Base-by-base conservation (phyloP, 1,140 invertebrate species). In the Halesus radiatus region DNA sequence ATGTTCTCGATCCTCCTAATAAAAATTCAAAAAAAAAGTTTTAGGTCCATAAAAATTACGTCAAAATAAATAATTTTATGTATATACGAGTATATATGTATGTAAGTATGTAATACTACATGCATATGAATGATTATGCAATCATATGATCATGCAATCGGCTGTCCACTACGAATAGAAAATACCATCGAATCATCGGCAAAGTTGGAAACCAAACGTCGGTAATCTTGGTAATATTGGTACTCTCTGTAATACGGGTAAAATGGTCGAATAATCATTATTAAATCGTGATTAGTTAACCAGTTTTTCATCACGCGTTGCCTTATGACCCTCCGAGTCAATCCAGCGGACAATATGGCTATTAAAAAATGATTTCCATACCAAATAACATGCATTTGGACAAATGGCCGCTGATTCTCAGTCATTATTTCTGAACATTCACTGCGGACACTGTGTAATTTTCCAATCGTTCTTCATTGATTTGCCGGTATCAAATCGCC, bases 271-370 rank as follows among this genome's bases (percentile, higher is more conserved):
- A 37, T 68, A 32, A 68, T 45, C 64, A 32, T 68, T 26, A 68
- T 68, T 68, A 68, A 68, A 68, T 50, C 32, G 64, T 68, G 64
- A 68, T 68, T 32, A 68, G 64, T 20, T 50, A 68, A 68, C 29
- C 64, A 68, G 32, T 68, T 32, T 68, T 68, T 68, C 64, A 68
- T 45, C 64, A 37, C 29, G 56, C 18, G 23, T 60, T 22, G 56
- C 56, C 56, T 60, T 20, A 20, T 60, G 56, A 60, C 56, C 56
- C 56, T n/a, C 20, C 56, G 23, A 45, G 37, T 45, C 37, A 45
- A 45, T 16, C 64, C 64, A 18, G 16, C 32, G 18, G 8, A 66
- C n/a, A 68, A 37, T 37, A 45, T 37, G 64, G 37, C 64, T 37
- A 20, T 68, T 50, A 68, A 68, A 68, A 37, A 68, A 68, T 18